Conservation (phyloP, 2,888 invertebrate species). For the Troilus luridus region DNA sequence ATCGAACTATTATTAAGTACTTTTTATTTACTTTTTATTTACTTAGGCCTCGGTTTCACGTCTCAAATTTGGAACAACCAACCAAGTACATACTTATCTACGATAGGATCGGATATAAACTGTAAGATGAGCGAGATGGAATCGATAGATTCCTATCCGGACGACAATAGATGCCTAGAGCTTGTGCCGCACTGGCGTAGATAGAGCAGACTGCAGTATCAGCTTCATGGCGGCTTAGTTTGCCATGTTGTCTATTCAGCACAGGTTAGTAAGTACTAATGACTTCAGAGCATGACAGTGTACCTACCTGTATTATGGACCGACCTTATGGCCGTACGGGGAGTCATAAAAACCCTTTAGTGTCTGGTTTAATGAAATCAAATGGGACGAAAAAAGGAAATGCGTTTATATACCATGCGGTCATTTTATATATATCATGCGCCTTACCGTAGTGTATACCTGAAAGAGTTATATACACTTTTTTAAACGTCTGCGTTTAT, state of each 20-base stretch:
- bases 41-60: no score
- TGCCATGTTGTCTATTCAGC: not conserved
- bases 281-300: not conserved
- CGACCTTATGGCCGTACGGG: not conserved
- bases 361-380: not conserved
- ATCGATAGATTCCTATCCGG: not conserved
- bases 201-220: not conserved
- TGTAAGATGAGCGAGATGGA: not conserved
- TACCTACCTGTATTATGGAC: not conserved
- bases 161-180: not conserved
- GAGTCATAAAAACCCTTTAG: not conserved
- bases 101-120: not conserved
- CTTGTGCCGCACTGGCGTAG: not conserved
- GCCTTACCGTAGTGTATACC: not conserved
- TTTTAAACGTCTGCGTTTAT: no score
- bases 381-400: not conserved
- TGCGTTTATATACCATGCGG: not conserved
- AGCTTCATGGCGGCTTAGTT: not conserved
- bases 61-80: no score
- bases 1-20: no score
- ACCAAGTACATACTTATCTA: not conserved
- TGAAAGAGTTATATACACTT: not conserved
- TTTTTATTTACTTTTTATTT: no score
- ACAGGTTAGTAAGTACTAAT: not conserved
- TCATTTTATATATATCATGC: not conserved